These are phyloP conservation scores for Leptinotarsa lineolata DNA, from an alignment of 1,140 invertebrate species.

Conservation along the genomic window DNA sequence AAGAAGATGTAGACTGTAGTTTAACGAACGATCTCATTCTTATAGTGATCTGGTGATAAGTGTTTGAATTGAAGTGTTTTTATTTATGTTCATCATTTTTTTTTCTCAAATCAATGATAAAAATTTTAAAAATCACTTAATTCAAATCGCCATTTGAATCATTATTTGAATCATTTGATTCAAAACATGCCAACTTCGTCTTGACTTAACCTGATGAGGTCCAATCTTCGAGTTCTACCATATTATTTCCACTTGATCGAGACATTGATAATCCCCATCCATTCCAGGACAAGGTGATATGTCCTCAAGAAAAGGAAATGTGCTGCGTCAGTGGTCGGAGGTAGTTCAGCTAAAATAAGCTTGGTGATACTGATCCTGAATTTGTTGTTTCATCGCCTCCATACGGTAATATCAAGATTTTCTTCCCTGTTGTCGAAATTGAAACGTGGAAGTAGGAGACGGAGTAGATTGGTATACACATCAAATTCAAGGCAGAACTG, in stretches of 20 bases:
- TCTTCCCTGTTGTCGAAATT: background rate
- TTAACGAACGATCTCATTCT: too few species aligned
- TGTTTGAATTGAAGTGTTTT: too few species aligned
- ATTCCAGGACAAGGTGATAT: background rate
- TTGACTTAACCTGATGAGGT: background rate
- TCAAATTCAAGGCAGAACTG: too few species aligned
- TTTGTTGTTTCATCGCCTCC: background rate
- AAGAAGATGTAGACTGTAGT: too few species aligned
- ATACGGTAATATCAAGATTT: background rate
- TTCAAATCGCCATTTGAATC: too few species aligned
- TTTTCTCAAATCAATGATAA: too few species aligned
- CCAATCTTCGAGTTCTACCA: background rate
- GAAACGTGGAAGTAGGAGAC: background rate
- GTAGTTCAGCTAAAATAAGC: background rate
- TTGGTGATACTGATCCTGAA: background rate
- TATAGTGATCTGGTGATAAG: too few species aligned
- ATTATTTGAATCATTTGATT: too few species aligned
- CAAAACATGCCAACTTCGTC: too few species aligned
- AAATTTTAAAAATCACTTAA: too few species aligned
- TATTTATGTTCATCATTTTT: too few species aligned
- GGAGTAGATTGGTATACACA: too few species aligned
- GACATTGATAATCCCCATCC: background rate
- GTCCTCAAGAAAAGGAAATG: background rate
- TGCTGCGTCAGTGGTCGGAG: background rate
- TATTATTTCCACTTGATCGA: background rate